These are phyloP conservation scores for Sturnus vulgaris DNA, from an alignment of 2,113 vertebrate species.

Conservation along the genomic window DNA sequence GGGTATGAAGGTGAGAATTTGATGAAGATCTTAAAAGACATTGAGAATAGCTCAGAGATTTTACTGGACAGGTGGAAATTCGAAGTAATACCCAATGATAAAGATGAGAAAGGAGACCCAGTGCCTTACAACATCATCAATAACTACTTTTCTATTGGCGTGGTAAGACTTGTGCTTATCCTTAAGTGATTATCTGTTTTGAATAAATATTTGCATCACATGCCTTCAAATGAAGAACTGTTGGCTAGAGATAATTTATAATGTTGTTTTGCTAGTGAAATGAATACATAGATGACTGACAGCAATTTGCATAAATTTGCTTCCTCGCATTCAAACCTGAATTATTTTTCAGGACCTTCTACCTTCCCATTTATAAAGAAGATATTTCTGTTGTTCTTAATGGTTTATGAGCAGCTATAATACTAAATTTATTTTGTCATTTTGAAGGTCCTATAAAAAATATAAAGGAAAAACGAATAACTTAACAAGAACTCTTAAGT, in stretches of 20 bases:
- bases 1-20: conserved; percentile 95
- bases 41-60: conserved; percentile 89
- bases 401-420: conserved; percentile 32
- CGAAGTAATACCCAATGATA: conserved; percentile 84
- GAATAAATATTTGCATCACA: conserved; percentile 3
- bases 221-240: conserved; percentile 16
- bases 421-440: conserved; percentile 39
- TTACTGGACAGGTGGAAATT: conserved; percentile 82
- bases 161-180: conserved; percentile 75
- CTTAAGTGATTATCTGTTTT: conserved; percentile 4
- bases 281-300: conserved; percentile 32
- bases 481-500: conserved; percentile 11
- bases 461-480: conserved; percentile 6
- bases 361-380: conserved; percentile 25
- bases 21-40: conserved; percentile 90
- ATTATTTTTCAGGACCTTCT: conserved; percentile 44
- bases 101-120: conserved; percentile 90
- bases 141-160: conserved; percentile 94
- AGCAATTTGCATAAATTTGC: conserved; percentile 56
- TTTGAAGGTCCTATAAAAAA: conserved; percentile 25
- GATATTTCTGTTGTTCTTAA: conserved; percentile 31
- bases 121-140: conserved; percentile 95
- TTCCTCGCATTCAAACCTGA: conserved; percentile 15
- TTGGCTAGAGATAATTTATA: not conserved
- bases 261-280: conserved; percentile 48